Conservation (phyloP, 2,113 vertebrate species). For the Hippocampus barbouri region DNA sequence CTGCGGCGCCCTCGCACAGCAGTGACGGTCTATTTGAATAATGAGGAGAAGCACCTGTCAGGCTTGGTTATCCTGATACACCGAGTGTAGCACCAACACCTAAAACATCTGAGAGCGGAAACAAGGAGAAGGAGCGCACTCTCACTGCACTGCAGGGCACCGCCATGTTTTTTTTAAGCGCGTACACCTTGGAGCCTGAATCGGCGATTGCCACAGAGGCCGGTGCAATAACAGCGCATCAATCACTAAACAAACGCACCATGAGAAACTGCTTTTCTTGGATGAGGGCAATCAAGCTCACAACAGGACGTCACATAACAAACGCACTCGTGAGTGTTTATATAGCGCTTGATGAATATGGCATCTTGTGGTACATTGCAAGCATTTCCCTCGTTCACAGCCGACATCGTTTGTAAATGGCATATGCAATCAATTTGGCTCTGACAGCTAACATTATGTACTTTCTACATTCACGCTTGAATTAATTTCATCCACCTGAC, state of each 20-base stretch:
- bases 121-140: slow-evolving; percentile 32
- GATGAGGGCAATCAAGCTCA: slow-evolving; percentile 24
- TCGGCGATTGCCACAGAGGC: slow-evolving; percentile 43
- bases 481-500: not conserved
- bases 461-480: not conserved
- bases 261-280: slow-evolving; percentile 26
- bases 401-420: not conserved
- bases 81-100: slow-evolving; percentile 52
- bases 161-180: slow-evolving; percentile 40
- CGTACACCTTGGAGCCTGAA: slow-evolving; percentile 53
- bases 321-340: not conserved
- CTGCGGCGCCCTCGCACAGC: slow-evolving; percentile 22
- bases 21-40: slow-evolving; percentile 62
- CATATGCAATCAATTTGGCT: not conserved
- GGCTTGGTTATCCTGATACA: slow-evolving; percentile 56
- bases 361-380: not conserved
- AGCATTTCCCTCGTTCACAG: not conserved
- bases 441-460: not conserved
- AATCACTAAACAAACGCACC: slow-evolving; percentile 27
- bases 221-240: slow-evolving; percentile 31
- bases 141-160: slow-evolving; percentile 50
- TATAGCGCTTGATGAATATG: not conserved
- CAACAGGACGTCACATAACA: not conserved
- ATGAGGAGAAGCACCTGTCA: slow-evolving; percentile 66
- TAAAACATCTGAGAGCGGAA: slow-evolving; percentile 37